A percentile compares a stretch with the other conserved stretches of the same genome.
Evolutionary conservation across 2,113 vertebrate genomes (phyloP).

Genomic region (Leptodactylus fuscus): DNA sequence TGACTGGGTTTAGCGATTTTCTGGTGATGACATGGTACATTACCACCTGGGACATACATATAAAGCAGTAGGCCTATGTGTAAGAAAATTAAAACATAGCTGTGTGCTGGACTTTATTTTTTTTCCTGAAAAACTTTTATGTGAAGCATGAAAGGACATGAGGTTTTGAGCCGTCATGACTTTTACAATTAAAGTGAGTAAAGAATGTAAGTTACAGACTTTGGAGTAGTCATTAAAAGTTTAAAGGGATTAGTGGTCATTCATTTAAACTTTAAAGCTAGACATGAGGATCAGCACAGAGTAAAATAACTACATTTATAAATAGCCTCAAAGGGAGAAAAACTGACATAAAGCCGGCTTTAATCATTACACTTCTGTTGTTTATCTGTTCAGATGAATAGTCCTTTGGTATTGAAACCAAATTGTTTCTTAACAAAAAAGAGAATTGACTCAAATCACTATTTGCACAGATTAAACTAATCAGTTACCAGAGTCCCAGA

Average conservation of each 20-base stretch:
- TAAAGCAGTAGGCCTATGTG: too few species aligned
- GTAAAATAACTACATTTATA: neutral
- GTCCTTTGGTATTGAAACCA: neutral
- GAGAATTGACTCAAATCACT: neutral
- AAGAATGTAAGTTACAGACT: neutral
- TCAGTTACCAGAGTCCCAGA: neutral
- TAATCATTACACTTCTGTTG: slow-evolving; percentile 2
- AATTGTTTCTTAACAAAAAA: neutral
- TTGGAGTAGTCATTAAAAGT: slow-evolving; percentile 23
- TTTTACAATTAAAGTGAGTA: slow-evolving; percentile 1
- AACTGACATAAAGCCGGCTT: slow-evolving; percentile 6
- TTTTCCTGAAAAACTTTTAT: neutral
- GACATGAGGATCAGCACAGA: neutral
- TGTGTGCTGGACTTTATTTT: too few species aligned
- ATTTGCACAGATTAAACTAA: neutral
- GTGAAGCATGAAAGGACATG: neutral
- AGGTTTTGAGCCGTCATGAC: neutral
- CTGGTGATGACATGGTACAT: too few species aligned
- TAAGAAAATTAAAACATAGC: too few species aligned
- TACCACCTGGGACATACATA: too few species aligned
- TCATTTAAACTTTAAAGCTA: slow-evolving; percentile 12
- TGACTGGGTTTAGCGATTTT: too few species aligned
- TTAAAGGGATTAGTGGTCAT: slow-evolving; percentile 18
- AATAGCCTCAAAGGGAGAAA: slow-evolving; percentile 11
- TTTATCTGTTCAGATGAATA: neutral